Base-by-base conservation (phyloP, 1,140 invertebrate genomes). In the Formica exsecta region DNA sequence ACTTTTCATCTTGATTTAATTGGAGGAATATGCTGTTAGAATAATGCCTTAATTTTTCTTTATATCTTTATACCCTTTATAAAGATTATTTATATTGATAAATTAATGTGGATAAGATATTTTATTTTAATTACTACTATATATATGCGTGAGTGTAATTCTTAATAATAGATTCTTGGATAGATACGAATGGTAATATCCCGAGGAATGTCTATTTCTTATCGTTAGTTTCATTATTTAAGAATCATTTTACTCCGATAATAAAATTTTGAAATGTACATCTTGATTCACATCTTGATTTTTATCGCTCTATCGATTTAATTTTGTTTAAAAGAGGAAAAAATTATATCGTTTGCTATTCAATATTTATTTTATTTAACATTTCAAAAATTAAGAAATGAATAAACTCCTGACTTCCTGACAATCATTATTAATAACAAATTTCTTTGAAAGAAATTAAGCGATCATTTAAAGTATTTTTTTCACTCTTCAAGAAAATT, bases 321-420 rank as follows among this genome's bases (percentile, higher is more conserved):
- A 68, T 79, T 68, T 16, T 7, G 9, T 2, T 44, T 11, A 6
- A 66, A 66, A 77, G 19, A 54, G 44, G 29, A 48, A 11, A 65
- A 22, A 79, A 51, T 66, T 36, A n/a, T 38, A 16, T 66, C 22
- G 51, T 3, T 11, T 36, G 41, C 16, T n/a, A 79, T 7, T 79
- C 38, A 36, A 79, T 9, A 16, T n/a, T 76, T 44, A 76, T 41
- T 75, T 61, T 54, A 76, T 48, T 51, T 79, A 19, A 25, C 8
- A 2, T 65, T 77, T 77, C 44, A 36, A 38, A 38, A 68, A 79
- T 54, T 38, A 79, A 62, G n/a, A 16, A 64, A 36, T n/a, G 29
- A 38, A 1, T 3, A 8, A 38, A 54, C 3, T 38, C 11, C 0
- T 25, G 3, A 6, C 2, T 76, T 41, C 6, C 16, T 2, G 9